Conservation (phyloP, 2,113 vertebrate genomes). For the Acanthisitta chloris region DNA sequence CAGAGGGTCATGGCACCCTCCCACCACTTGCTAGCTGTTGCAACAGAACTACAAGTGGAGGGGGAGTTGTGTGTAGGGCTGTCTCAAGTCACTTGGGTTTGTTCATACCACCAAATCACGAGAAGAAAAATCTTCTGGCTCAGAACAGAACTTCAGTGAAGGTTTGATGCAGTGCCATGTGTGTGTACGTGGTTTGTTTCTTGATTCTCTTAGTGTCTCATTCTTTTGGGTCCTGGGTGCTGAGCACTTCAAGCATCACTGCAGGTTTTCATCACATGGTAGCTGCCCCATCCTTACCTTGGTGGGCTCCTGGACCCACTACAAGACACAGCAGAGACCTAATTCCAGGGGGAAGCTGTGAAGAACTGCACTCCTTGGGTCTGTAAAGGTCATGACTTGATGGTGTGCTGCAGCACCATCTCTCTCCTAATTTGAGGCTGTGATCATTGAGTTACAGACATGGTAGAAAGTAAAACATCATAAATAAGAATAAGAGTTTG, state of each 20-base stretch:
- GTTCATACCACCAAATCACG: background rate
- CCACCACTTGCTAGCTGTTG: background rate
- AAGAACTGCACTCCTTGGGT: background rate
- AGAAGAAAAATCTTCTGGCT: background rate
- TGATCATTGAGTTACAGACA: background rate
- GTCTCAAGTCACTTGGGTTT: background rate
- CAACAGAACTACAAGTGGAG: background rate
- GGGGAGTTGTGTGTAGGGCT: background rate
- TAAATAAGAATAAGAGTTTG: background rate
- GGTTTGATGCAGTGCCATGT: background rate
- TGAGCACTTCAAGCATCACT: background rate
- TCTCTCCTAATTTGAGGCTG: background rate
- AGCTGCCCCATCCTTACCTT: background rate
- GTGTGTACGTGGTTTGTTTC: background rate
- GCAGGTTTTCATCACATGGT: background rate
- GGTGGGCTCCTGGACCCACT: too few relatives aligned
- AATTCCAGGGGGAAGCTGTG: too few relatives aligned
- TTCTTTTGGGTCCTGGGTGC: background rate
- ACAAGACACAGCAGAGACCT: background rate
- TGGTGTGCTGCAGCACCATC: background rate
- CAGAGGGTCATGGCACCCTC: background rate
- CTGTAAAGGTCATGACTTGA: background rate
- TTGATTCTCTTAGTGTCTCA: background rate
- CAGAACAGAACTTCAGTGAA: background rate
- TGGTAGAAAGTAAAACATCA: background rate